Evolutionary conservation across 2,113 vertebrate genomes (phyloP).

Genomic region (Bubalus kerabau): DNA sequence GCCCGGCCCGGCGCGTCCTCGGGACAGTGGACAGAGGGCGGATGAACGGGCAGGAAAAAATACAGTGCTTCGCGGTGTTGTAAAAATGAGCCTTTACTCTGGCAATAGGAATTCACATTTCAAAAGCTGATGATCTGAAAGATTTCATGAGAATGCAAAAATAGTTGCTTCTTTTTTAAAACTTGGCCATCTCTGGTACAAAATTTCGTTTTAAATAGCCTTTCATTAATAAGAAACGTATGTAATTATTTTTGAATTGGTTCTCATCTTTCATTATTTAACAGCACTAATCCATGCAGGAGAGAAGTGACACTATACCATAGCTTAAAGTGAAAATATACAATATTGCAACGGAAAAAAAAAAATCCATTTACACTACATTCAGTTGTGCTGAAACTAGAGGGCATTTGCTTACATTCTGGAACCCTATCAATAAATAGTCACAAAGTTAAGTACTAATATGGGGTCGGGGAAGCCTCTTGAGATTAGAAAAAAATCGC

Average conservation of each 20-base stretch:
- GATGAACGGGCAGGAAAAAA: background rate
- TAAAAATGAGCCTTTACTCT: background rate
- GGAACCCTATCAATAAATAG: background rate
- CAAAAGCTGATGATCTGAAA: background rate
- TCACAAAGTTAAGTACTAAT: background rate
- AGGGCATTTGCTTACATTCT: background rate
- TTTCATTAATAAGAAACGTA: background rate
- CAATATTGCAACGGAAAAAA: background rate
- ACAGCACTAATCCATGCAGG: background rate
- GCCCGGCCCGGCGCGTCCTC: background rate
- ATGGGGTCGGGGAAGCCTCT: background rate
- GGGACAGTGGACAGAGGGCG: background rate
- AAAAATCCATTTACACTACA: background rate
- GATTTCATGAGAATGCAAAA: slow-evolving; percentile 21
- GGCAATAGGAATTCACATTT: background rate
- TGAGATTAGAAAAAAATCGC: background rate
- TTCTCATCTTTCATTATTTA: background rate
- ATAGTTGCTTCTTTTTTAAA: background rate
- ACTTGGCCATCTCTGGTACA: slow-evolving; percentile 7
- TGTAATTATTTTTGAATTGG: background rate
- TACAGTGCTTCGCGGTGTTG: background rate
- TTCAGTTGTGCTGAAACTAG: background rate
- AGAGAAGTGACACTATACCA: background rate
- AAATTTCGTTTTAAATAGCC: background rate
- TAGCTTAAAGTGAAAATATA: background rate